Evolutionary conservation across 2,888 invertebrate species (phyloP).

Genomic region (Habrosyne pyritoides): DNA sequence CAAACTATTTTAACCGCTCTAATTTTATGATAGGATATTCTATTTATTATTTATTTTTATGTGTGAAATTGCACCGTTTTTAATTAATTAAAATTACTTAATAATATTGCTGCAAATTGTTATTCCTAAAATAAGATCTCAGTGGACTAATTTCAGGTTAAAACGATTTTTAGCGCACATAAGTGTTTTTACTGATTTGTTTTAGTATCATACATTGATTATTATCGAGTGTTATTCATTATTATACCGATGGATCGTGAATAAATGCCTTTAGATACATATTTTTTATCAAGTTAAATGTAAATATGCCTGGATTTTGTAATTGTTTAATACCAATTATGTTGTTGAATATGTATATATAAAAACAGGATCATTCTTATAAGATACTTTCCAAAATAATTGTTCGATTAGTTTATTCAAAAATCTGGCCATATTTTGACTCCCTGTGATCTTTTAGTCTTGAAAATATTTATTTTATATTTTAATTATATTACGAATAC

Average conservation of each 20-base stretch:
- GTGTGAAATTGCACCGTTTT: not conserved
- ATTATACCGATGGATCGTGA: not conserved
- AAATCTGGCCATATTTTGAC: conserved; percentile 15
- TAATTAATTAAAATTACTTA: not conserved
- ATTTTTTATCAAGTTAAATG: no score
- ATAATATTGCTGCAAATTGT: not conserved
- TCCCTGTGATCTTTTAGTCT: conserved; percentile 21
- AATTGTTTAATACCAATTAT: not conserved
- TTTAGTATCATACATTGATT: not conserved
- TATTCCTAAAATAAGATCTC: conserved; percentile 1
- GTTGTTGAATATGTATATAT: not conserved
- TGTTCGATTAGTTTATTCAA: not conserved
- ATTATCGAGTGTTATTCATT: not conserved
- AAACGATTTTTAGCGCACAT: no score
- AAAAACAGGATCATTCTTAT: not conserved
- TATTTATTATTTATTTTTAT: not conserved
- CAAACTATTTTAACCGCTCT: no score
- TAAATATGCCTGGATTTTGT: no score
- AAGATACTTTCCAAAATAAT: not conserved
- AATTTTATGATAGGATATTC: not conserved
- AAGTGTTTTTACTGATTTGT: not conserved
- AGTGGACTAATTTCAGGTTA: not conserved
- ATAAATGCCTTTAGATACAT: no score
- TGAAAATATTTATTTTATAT: not conserved
- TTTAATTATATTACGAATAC: conserved; percentile 6